phyloP scores from a whole-genome alignment of 1,140 invertebrate species.

The Aphelinus certus region DNA sequence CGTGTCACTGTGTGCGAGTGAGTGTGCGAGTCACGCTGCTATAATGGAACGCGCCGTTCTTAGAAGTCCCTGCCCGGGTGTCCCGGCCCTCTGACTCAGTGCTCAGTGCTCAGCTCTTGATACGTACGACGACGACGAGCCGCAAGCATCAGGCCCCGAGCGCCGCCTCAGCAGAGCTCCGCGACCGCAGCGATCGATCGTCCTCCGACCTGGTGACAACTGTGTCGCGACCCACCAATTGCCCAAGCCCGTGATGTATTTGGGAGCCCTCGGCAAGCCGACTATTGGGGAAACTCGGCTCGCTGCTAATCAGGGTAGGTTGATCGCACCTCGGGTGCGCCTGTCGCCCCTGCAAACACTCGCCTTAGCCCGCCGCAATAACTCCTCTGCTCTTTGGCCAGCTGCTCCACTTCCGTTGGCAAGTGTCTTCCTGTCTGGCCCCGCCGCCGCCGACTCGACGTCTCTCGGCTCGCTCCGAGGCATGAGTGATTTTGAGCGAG shows the following conservation, averaged over 20 bases:
- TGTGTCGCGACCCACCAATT: no score
- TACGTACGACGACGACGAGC: no score
- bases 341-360: no score
- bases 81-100: constrained; percentile 36
- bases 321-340: constrained; percentile 25
- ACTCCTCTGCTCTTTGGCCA: neutral
- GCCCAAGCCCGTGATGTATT: constrained; percentile 63
- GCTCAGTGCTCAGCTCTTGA: no score
- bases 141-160: no score
- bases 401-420: constrained; percentile 23
- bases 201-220: no score
- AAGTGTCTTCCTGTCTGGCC: constrained; percentile 22
- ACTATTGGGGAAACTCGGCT: constrained; percentile 50
- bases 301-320: constrained; percentile 42
- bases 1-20: neutral
- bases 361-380: no score
- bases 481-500: constrained; percentile 60
- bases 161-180: no score
- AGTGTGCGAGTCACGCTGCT: constrained; percentile 30
- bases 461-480: constrained; percentile 48
- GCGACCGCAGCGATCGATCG: no score
- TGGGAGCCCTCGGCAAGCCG: constrained; percentile 52
- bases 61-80: constrained; percentile 62
- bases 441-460: neutral
- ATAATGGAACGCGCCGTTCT: constrained; percentile 57